A percentile compares a stretch with the other conserved stretches of the same genome.
Conservation (phyloP, 2,797 vertebrate genomes). For the Darevskia mixta region DNA sequence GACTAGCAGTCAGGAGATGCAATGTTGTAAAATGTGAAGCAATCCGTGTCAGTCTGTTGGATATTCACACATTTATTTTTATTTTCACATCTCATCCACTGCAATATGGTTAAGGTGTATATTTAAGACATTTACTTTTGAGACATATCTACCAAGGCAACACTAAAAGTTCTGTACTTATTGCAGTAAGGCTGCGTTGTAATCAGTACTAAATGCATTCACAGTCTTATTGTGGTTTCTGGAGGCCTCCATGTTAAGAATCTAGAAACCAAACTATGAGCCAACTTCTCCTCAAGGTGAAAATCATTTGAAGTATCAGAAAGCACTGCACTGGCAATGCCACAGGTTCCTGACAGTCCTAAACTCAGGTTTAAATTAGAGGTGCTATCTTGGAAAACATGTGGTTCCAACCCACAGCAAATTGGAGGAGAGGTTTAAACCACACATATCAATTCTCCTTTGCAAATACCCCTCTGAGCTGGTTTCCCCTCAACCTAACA, state of each 20-base stretch:
- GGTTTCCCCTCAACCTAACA: background rate
- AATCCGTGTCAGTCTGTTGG: constrained; percentile 63
- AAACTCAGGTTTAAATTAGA: background rate
- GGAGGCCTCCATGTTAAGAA: constrained; percentile 38
- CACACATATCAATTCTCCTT: background rate
- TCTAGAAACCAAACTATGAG: constrained; percentile 53
- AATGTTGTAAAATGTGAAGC: constrained; percentile 66
- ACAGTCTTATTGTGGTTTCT: background rate
- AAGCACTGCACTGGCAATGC: background rate
- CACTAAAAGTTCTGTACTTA: constrained; percentile 63
- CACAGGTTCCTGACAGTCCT: background rate
- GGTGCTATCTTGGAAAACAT: background rate
- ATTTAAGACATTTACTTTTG: constrained; percentile 65
- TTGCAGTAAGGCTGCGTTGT: constrained; percentile 38
- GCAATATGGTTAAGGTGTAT: constrained; percentile 77
- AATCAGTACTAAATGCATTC: constrained; percentile 61
- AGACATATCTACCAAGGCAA: constrained; percentile 70
- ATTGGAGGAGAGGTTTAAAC: background rate
- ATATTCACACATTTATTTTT: constrained; percentile 80
- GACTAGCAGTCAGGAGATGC: constrained; percentile 38
- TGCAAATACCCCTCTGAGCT: background rate
- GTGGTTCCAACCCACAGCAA: background rate
- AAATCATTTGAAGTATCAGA: background rate
- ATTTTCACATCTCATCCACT: constrained; percentile 76
- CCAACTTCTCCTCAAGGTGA: constrained; percentile 15